Percentiles rank a stretch among this genome's conserved stretches.
Conservation (phyloP, 1,140 invertebrate genomes). For the Drosophila kanapiae region DNA sequence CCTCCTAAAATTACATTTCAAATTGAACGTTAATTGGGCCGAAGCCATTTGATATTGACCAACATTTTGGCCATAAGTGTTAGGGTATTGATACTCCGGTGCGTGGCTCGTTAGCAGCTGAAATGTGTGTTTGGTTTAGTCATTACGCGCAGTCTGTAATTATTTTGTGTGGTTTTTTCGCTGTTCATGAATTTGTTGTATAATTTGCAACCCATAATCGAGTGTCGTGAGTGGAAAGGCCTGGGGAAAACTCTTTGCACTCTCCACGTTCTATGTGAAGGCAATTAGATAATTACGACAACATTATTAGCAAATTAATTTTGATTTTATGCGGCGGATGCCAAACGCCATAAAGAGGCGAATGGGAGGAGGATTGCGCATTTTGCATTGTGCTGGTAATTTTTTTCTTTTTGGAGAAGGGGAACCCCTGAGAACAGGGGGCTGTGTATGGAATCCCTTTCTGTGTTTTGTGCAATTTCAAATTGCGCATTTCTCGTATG, state of each 20-base stretch:
- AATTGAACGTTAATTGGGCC: background rate
- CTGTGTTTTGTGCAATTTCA: conserved; percentile 25
- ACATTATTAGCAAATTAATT: conserved; percentile 71
- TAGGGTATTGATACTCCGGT: background rate
- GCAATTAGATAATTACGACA: conserved; percentile 68
- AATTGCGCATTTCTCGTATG: conserved; percentile 32
- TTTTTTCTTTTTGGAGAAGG: background rate
- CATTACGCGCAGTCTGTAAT: conserved; percentile 39
- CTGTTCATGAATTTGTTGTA: conserved; percentile 49
- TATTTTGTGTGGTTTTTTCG: conserved; percentile 47
- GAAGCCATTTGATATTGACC: background rate
- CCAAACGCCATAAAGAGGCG: conserved; percentile 24
- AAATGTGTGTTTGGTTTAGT: conserved; percentile 15
- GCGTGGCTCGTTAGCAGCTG: background rate
- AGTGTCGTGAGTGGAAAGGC: background rate
- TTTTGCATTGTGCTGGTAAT: conserved; percentile 1
- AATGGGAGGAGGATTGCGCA: background rate
- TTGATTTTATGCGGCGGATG: conserved; percentile 59
- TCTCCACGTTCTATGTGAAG: background rate
- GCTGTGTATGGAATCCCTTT: no score
- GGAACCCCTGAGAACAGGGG: no score
- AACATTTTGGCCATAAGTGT: background rate
- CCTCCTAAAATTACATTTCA: background rate
- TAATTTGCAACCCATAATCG: conserved; percentile 30
- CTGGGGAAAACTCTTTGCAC: no score